Conservation (phyloP, 2,113 vertebrate species). For the Carollia perspicillata region DNA sequence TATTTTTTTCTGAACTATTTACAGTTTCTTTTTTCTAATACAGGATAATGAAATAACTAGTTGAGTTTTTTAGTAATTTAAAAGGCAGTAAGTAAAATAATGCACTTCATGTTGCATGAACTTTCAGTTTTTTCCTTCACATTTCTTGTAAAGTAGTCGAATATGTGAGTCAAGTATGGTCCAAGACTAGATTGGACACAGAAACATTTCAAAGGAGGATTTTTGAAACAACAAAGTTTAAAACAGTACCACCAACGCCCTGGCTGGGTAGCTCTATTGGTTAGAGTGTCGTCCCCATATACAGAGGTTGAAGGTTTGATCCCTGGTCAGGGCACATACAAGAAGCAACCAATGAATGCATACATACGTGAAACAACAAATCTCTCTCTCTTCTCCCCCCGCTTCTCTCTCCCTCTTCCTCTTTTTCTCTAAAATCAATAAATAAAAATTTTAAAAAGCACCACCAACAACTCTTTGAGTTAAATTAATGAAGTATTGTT, state of each 20-base stretch:
- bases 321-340: too few species aligned
- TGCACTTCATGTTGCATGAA: neutral
- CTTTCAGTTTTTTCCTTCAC: neutral
- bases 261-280: too few species aligned
- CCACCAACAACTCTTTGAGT: neutral
- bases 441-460: neutral
- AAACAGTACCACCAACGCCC: neutral
- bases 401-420: too few species aligned
- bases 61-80: neutral
- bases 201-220: neutral
- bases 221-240: slow-evolving; percentile 28
- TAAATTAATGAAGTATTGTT: neutral
- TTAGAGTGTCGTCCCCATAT: too few species aligned
- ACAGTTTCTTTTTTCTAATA: neutral
- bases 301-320: too few species aligned
- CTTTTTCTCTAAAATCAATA: too few species aligned
- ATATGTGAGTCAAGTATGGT: neutral
- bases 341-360: too few species aligned
- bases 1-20: neutral
- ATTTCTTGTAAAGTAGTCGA: neutral
- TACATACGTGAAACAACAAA: too few species aligned
- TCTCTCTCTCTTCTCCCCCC: too few species aligned
- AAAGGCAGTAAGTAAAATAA: slow-evolving; percentile 17
- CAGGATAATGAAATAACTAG: neutral
- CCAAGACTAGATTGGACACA: neutral